Percentiles rank a stretch among this genome's conserved stretches.
These are phyloP conservation scores for Pseudoatta argentina DNA, from an alignment of 1,140 invertebrate species.

Conservation along the genomic window DNA sequence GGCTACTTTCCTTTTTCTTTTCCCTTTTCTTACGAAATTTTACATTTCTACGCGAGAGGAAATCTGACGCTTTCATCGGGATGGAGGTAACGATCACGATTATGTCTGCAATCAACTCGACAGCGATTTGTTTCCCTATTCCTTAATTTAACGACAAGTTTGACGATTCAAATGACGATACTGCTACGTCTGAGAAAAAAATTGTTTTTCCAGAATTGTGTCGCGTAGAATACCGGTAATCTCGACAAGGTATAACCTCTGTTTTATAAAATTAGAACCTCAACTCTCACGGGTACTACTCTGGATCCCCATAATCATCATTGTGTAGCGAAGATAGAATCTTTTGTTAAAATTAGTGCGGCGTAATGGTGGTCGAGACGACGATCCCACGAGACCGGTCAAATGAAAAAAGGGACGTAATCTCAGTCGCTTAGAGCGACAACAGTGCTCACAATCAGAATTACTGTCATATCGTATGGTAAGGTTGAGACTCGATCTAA, in stretches of 20 bases:
- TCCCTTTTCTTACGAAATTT: background rate
- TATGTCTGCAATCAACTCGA: slow-evolving; percentile 31
- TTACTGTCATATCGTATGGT: slow-evolving; percentile 39
- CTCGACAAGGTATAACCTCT: slow-evolving; percentile 45
- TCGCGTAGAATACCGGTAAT: slow-evolving; percentile 26
- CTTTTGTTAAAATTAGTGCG: slow-evolving; percentile 59
- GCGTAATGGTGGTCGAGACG: slow-evolving; percentile 41
- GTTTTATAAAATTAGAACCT: slow-evolving; percentile 64
- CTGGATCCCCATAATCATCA: slow-evolving; percentile 28
- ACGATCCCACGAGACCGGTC: background rate
- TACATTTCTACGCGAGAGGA: background rate
- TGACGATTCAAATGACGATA: slow-evolving; percentile 34
- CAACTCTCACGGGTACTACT: slow-evolving; percentile 18
- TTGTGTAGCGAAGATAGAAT: slow-evolving; percentile 58
- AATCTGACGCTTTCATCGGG: background rate
- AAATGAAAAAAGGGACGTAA: slow-evolving; percentile 32
- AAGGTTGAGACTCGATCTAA: slow-evolving; percentile 49
- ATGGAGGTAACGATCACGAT: slow-evolving; percentile 25
- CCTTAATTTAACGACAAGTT: slow-evolving; percentile 39
- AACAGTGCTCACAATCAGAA: slow-evolving; percentile 32
- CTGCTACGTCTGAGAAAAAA: slow-evolving; percentile 21
- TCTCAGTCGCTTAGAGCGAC: background rate
- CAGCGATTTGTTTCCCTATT: background rate
- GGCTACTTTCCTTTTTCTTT: no score
- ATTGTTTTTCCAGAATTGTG: background rate